A percentile compares a stretch with the other conserved stretches of the same genome.
Evolutionary conservation across 2,113 vertebrate species (phyloP).

Genomic region (Microcebus lehilahytsara): DNA sequence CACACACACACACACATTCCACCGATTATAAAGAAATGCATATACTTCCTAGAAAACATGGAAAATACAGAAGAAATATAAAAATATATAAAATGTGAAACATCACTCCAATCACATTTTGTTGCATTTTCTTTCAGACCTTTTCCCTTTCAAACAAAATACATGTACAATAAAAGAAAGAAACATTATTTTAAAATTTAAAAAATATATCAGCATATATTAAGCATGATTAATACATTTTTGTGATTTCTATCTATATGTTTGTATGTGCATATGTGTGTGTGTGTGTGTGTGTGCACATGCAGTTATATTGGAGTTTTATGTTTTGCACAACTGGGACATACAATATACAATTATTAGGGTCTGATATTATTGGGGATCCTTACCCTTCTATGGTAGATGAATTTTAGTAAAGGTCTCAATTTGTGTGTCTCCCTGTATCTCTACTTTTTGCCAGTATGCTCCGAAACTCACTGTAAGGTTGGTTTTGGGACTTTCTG

Average conservation of each 20-base stretch:
- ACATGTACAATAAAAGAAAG: background rate
- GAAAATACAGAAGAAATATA: background rate
- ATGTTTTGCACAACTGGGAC: background rate
- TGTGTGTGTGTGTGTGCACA: accelerated
- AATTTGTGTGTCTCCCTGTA: background rate
- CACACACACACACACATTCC: background rate
- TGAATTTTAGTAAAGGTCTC: background rate
- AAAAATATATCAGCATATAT: background rate
- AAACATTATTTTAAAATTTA: background rate
- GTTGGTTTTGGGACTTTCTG: background rate
- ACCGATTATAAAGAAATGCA: background rate
- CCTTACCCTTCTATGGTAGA: background rate
- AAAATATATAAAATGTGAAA: background rate
- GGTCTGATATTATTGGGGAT: no score
- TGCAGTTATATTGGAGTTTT: background rate
- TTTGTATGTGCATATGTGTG: background rate
- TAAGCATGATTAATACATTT: background rate
- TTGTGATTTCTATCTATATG: background rate
- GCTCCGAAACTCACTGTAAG: background rate
- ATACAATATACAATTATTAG: background rate
- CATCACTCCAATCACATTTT: background rate
- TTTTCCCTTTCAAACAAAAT: background rate
- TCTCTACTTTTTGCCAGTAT: background rate
- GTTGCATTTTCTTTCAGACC: background rate
- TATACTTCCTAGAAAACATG: background rate